These are phyloP conservation scores for Gobius niger DNA, from an alignment of 2,113 vertebrate species.

Conservation along the genomic window DNA sequence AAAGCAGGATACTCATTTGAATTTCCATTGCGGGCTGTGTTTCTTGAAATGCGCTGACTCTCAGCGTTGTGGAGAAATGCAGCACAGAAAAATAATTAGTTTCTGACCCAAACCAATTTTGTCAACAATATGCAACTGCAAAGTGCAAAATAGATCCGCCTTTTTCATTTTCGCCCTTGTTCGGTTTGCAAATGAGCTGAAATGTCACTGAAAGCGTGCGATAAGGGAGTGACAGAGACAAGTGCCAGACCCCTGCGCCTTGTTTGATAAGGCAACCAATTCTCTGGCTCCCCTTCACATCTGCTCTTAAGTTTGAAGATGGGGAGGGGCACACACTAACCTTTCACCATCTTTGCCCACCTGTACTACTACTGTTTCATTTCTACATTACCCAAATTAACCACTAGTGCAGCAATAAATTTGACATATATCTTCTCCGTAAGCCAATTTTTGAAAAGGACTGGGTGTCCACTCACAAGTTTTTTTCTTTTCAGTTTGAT, in stretches of 20 bases:
- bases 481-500: no score
- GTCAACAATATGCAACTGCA: neutral
- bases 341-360: constrained; percentile 7
- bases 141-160: constrained; percentile 4
- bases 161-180: constrained; percentile 1
- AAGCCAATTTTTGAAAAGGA: no score
- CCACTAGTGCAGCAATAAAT: no score
- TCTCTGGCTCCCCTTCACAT: constrained; percentile 27
- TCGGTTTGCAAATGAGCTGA: constrained; percentile 35
- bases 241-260: constrained; percentile 25
- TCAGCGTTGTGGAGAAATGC: neutral
- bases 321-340: constrained; percentile 21
- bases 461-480: no score
- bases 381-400: no score
- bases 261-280: constrained; percentile 45
- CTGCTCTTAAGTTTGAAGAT: constrained; percentile 26
- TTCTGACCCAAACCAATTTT: constrained; percentile 6
- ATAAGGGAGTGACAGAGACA: constrained; percentile 32
- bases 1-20: neutral
- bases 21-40: constrained; percentile 3
- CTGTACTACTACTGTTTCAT: neutral
- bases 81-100: constrained; percentile 9
- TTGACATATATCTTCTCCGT: no score
- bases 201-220: constrained; percentile 31
- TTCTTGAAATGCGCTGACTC: constrained; percentile 8